Evolutionary conservation across 2,888 invertebrate genomes (phyloP), one percentile per base, ranked within the genome.

Genomic region (Catocala sponsa): DNA sequence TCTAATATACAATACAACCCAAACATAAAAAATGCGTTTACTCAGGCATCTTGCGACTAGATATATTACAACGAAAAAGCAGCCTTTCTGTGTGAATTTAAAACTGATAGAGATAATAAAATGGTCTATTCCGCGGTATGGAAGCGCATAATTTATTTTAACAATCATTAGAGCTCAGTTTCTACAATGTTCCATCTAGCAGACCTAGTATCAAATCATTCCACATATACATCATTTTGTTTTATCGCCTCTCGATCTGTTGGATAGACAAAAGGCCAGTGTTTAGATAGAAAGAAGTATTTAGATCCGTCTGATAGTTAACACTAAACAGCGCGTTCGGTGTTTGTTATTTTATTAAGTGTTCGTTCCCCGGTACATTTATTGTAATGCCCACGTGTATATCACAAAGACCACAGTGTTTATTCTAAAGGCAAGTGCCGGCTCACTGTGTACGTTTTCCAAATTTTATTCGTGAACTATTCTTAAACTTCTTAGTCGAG

Each of bases 341-440:
- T 90, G 90, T 91, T 91, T 91, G 90, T 91, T 91, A 88, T 91
- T 90, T 89, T 86, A 90, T 90, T 82, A 89, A 91, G 89, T 91
- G 89, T 81, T 87, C 80, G 83, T 81, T 86, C 84, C 81, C 80
- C 78, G 78, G 83, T 82, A 88, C 91, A 91, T 91, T 91, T 91
- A 91, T 92, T 91, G 91, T 91, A 87, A 87, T 87, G 76, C 81
- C 80, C 72, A 82, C 80, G 81, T 80, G 86, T 88, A 85, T 84
- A 84, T 86, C 85, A 91, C 89, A 89, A 90, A 89, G 89, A 82
- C 78, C 80, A 78, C 38, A 38, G 35, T 38, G 35, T 38, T 38
- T 35, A 38, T 41, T 35, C 10, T 35, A 50, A 12, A 51, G 33
- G 35, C 9, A 51, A 35, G 35, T 51, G 38, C 11, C 12, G 11